These are phyloP conservation scores for Guaruba guarouba DNA, from an alignment of 2,113 vertebrate species.

Conservation along the genomic window DNA sequence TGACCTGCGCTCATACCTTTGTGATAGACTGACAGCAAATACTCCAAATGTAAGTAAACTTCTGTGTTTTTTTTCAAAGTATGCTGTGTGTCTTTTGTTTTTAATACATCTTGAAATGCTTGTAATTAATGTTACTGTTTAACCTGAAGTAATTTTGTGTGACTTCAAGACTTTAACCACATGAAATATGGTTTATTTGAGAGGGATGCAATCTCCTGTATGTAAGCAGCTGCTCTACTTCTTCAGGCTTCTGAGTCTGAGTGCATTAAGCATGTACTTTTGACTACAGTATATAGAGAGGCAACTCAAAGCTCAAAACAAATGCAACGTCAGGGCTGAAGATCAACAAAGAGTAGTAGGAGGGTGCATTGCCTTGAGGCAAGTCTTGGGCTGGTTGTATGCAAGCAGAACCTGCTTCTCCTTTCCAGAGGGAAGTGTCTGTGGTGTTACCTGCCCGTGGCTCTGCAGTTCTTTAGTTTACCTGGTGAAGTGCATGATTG, in stretches of 20 bases:
- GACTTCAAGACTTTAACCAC: neutral
- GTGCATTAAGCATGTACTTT: rapidly evolving
- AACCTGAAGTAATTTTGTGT: neutral
- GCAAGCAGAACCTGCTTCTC: neutral
- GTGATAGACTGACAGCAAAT: neutral
- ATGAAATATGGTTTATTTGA: neutral
- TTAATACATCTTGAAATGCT: rapidly evolving
- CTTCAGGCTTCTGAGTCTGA: neutral
- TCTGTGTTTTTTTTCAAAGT: neutral
- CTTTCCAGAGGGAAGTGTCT: neutral
- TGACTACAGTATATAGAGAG: neutral
- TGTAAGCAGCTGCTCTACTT: neutral
- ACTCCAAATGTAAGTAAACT: neutral
- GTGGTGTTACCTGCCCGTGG: rapidly evolving
- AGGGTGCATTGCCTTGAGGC: neutral
- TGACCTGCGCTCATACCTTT: neutral
- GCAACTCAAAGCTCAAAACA: neutral
- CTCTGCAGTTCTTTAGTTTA: neutral
- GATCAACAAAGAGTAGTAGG: neutral
- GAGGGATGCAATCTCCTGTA: neutral
- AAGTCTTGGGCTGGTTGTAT: neutral
- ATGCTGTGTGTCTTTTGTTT: rapidly evolving
- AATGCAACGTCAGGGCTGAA: neutral
- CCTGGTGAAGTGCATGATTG: rapidly evolving
- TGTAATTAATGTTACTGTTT: neutral